phyloP scores from a whole-genome alignment of 2,888 invertebrate species.

The Hyalella azteca region DNA sequence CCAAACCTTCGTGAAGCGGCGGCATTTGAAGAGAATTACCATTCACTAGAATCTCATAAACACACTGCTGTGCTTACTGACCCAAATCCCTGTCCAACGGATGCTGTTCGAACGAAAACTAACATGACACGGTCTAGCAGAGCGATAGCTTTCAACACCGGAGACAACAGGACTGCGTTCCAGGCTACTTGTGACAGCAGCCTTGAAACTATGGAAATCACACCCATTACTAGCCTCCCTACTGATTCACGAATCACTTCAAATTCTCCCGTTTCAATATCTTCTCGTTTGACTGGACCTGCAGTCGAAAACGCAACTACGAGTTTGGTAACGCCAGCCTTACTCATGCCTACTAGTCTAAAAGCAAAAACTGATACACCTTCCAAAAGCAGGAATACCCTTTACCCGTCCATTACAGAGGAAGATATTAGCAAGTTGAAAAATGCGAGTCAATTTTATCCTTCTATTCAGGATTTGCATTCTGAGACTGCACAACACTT shows the following conservation, averaged over 20 bases:
- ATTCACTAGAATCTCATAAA: background rate
- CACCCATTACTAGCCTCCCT: no score
- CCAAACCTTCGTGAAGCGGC: background rate
- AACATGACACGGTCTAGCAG: no score
- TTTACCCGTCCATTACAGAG: background rate
- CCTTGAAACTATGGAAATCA: no score
- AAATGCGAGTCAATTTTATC: background rate
- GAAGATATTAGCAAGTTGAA: background rate
- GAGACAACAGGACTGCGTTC: no score
- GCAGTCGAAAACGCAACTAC: no score
- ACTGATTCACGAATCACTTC: no score
- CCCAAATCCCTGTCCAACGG: no score
- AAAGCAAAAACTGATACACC: background rate
- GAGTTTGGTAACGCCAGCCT: background rate
- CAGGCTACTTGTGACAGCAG: no score
- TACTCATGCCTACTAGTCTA: background rate
- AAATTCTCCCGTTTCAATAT: background rate
- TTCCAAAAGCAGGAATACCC: background rate
- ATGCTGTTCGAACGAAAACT: no score
- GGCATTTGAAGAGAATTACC: background rate
- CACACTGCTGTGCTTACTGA: no score
- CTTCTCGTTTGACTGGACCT: background rate
- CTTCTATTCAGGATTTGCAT: background rate
- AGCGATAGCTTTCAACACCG: no score
- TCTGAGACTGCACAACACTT: background rate